Base-by-base conservation (phyloP, 2,888 invertebrate species). In the Cyclophora punctaria region DNA sequence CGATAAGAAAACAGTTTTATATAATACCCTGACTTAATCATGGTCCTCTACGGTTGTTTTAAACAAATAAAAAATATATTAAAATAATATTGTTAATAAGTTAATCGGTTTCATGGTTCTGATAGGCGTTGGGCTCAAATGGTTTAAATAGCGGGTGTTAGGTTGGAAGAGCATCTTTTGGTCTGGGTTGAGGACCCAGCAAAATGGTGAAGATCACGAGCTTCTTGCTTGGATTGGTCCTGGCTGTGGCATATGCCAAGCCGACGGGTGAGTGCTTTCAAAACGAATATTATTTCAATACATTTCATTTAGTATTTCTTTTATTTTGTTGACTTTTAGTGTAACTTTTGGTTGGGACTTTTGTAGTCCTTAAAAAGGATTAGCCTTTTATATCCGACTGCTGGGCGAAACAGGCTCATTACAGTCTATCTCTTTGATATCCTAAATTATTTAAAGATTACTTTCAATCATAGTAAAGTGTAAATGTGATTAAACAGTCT, bases 41-140 rank as follows among this genome's bases (percentile, higher is more conserved):
- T 47, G 63, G 4, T 5, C 44, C 58, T 72, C 60, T 62, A 75
- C 71, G 73, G 58, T 65, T 73, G 59, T 52, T 80, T 75, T 66
- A 58, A 59, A 62, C 57, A 64, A 71, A 73, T 74, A 71, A 73
- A 73, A 62, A 65, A 62, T 61, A 60, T 69, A 62, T 63, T 52
- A 66, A 70, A 68, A 67, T 66, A 64, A 45, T 47, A 48, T 57
- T 50, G 72, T 78, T 76, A 80, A 80, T 80, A 79, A 69, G 51
- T 58, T 47, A 82, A 85, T 84, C 67, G 75, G 85, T 86, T 82
- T 7, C 56, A 6, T 43, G 66, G 60, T 67, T 64, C 41, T 75
- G 37, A 37, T 37, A 37, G 37, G 37, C 37, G 37, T 64, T 83
- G 67, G 76, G 72, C 63, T 76, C 81, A 81, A 79, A 51, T 47